Evolutionary conservation across 2,888 invertebrate species (phyloP).

Genomic region (Athalia circularis): DNA sequence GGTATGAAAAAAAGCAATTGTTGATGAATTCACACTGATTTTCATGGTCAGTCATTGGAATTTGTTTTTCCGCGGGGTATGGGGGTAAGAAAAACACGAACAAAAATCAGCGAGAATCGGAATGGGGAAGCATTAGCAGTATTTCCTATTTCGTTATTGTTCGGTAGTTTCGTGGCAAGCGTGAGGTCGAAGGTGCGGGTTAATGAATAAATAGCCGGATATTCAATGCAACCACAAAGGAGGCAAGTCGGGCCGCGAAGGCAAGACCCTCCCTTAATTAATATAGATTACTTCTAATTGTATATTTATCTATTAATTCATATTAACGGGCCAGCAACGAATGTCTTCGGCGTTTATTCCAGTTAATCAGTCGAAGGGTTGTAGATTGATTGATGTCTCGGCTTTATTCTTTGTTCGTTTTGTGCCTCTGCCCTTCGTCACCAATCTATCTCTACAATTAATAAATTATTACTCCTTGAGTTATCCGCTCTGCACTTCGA

Average conservation of each 20-base stretch:
- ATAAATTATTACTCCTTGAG: constrained; percentile 35
- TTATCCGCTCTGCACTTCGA: background rate
- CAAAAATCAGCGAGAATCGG: constrained; percentile 46
- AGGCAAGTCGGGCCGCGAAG: constrained; percentile 65
- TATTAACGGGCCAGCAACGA: constrained; percentile 63
- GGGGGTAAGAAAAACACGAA: constrained; percentile 11
- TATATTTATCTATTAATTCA: constrained; percentile 74
- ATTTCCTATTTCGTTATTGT: constrained; percentile 66
- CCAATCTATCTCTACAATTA: constrained; percentile 40
- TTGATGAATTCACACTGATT: background rate
- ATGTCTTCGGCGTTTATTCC: constrained; percentile 67
- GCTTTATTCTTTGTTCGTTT: constrained; percentile 31
- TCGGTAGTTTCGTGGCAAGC: constrained; percentile 60
- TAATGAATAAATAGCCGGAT: constrained; percentile 74
- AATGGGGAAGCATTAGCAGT: constrained; percentile 56
- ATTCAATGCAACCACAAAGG: constrained; percentile 70
- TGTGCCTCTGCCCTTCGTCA: constrained; percentile 43
- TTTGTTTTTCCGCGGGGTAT: no score
- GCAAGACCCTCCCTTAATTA: constrained; percentile 68
- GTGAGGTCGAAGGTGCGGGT: constrained; percentile 71
- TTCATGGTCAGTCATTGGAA: background rate
- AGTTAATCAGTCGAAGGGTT: constrained; percentile 70
- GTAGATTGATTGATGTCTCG: constrained; percentile 70
- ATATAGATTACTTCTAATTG: constrained; percentile 74
- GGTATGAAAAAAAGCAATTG: background rate